Base-by-base conservation (phyloP, 1,140 invertebrate genomes). In the Nymphalis io region DNA sequence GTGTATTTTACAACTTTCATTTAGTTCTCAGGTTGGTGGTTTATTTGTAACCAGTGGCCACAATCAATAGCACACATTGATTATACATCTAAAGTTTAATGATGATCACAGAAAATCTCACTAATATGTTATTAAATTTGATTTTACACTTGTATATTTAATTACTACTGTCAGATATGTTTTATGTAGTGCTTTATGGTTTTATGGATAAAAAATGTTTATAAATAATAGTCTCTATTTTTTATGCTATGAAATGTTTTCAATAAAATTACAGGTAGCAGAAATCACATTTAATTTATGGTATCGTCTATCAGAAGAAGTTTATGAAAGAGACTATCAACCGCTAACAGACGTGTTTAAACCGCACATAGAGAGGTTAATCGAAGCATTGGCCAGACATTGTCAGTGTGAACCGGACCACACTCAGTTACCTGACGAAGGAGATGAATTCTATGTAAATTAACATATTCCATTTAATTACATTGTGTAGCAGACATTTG, bases 231-330 rank as follows among this genome's bases (percentile, higher is more conserved):
- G 12, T 15, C 12, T 42, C 13, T 0, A 11, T 42, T 15, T 42
- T 42, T 15, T 15, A 42, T 42, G 13, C 40, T 42, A 15, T n/a
- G 1, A 42, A 48, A 48, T n/a, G 8, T 48, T 48, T 48, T 42
- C 0, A 18, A 11, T 23, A 53, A 53, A 38, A 42, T 67, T 74
- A 18, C 72, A 99, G 96, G 96, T 99, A 44, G 97, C 98, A 33
- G 98, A 99, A 91, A 98, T 99, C 68, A 99, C 98, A 3, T 99
- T 99, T 84, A 97, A 98, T 87, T 93, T 99, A 60, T 99, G 99
- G 99, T 99, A 98, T 90, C 93, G 97, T 40, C 89, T 99, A 46
- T 99, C 98, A 12, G 98, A 99, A 93, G 95, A 97, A 76, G 89
- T 99, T 0, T 99, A 99, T 87, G 95, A 97, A 77, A 95, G 95